These are phyloP conservation scores for Leptobrachium ailaonicum DNA, from an alignment of 2,113 vertebrate genomes.

Conservation along the genomic window DNA sequence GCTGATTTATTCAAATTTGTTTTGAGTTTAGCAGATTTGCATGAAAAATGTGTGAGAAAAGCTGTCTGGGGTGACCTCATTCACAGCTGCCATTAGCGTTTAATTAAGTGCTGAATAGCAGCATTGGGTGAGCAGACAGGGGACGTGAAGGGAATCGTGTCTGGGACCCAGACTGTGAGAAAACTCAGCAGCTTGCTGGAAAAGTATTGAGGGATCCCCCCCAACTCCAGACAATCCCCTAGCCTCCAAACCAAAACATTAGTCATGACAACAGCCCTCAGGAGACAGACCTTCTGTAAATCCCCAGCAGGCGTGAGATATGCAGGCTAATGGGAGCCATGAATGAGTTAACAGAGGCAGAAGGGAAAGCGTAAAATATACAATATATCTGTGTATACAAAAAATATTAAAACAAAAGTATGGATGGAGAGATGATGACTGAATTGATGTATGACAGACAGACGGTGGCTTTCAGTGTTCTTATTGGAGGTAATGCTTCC, in stretches of 20 bases:
- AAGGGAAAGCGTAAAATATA: background rate
- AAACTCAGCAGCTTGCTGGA: slow-evolving; percentile 34
- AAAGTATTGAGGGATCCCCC: slow-evolving; percentile 41
- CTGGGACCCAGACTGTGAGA: slow-evolving; percentile 51
- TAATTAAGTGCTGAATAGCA: slow-evolving; percentile 82
- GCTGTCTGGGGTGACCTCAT: slow-evolving; percentile 80
- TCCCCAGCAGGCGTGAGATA: slow-evolving; percentile 4
- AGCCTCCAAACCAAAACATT: slow-evolving; percentile 46
- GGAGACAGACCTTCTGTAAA: slow-evolving; percentile 34
- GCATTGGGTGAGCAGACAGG: slow-evolving; percentile 65
- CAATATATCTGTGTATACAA: too few species aligned
- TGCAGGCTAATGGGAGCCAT: slow-evolving; percentile 12
- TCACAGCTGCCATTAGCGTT: slow-evolving; percentile 84
- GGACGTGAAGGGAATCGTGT: slow-evolving; percentile 77
- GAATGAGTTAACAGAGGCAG: slow-evolving; percentile 30
- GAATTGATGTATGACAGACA: background rate
- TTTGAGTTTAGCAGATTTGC: slow-evolving; percentile 82
- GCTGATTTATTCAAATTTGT: slow-evolving; percentile 85
- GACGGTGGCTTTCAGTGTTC: background rate
- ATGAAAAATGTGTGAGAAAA: slow-evolving; percentile 87
- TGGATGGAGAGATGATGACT: too few species aligned
- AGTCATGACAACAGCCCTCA: slow-evolving; percentile 48
- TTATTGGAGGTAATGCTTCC: background rate
- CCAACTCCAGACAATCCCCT: slow-evolving; percentile 41
- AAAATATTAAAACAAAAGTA: too few species aligned